Conservation (phyloP, 2,888 invertebrate species). For the Bombylius major region DNA sequence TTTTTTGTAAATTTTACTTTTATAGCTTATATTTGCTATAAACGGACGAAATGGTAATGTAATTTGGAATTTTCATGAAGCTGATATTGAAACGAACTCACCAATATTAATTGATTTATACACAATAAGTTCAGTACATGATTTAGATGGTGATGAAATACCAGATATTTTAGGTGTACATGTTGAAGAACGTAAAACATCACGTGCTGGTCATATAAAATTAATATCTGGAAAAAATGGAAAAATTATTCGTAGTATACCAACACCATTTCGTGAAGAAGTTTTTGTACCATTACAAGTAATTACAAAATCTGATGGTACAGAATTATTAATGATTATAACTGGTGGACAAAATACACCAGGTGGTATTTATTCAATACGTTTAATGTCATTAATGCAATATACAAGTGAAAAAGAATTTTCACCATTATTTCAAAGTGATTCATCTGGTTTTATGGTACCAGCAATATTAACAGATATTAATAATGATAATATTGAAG, state of each 20-base stretch:
- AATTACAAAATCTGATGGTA: constrained; percentile 46
- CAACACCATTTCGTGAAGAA: constrained; percentile 52
- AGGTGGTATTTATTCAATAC: constrained; percentile 55
- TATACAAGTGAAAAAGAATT: constrained; percentile 41
- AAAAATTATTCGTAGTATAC: constrained; percentile 44
- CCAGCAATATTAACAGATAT: constrained; percentile 57
- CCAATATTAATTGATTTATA: constrained; percentile 46
- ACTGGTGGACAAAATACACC: constrained; percentile 61
- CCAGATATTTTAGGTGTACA: constrained; percentile 60
- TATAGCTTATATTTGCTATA: constrained; percentile 48
- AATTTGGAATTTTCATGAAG: constrained; percentile 45
- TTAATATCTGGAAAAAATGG: constrained; percentile 60
- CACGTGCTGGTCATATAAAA: constrained; percentile 49
- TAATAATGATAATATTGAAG: constrained; percentile 54
- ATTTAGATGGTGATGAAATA: constrained; percentile 55
- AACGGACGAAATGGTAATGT: constrained; percentile 51
- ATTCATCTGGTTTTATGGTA: constrained; percentile 52
- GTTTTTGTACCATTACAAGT: constrained; percentile 62
- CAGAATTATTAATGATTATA: constrained; percentile 50
- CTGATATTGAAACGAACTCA: constrained; percentile 36
- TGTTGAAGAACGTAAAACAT: constrained; percentile 40
- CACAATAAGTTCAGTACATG: constrained; percentile 55
- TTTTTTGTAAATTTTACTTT: constrained; percentile 6
- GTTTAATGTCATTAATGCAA: constrained; percentile 42
- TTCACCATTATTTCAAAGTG: constrained; percentile 43